A percentile compares a stretch with the other conserved stretches of the same genome.
Conservation (phyloP, 23 tunicate genomes). For the Halocynthia roretzi region DNA sequence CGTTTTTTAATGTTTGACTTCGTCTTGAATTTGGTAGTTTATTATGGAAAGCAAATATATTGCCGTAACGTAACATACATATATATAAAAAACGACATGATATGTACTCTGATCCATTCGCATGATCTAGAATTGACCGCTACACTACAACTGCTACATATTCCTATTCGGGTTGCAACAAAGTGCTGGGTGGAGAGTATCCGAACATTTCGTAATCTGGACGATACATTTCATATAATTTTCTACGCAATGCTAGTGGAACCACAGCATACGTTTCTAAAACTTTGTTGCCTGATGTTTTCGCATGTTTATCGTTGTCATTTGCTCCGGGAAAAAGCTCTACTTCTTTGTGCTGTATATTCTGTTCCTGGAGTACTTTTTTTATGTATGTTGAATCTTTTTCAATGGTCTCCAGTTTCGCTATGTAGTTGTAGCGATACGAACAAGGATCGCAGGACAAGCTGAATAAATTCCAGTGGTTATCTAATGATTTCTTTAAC, state of each 20-base stretch:
- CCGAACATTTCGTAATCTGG: conserved; percentile 8
- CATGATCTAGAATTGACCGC: no score
- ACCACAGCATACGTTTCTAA: background rate
- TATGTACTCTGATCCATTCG: no score
- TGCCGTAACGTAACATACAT: no score
- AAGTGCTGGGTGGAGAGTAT: background rate
- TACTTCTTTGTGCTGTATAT: background rate
- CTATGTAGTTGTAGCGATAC: background rate
- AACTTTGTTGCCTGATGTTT: background rate
- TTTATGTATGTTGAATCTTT: background rate
- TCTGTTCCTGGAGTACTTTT: background rate
- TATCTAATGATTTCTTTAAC: background rate
- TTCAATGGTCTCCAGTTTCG: conserved; percentile 1
- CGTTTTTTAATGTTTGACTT: no score
- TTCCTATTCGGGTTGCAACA: background rate
- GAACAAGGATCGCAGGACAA: background rate
- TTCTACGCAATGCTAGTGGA: background rate
- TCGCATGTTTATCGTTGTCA: background rate
- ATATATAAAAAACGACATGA: no score
- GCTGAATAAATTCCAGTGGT: conserved; percentile 1
- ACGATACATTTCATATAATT: background rate
- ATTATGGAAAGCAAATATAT: no score
- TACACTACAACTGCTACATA: no score
- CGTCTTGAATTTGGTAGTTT: no score
- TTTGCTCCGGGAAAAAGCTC: background rate